Base-by-base conservation (phyloP, 1,140 invertebrate species). In the Olivierus martensii region DNA sequence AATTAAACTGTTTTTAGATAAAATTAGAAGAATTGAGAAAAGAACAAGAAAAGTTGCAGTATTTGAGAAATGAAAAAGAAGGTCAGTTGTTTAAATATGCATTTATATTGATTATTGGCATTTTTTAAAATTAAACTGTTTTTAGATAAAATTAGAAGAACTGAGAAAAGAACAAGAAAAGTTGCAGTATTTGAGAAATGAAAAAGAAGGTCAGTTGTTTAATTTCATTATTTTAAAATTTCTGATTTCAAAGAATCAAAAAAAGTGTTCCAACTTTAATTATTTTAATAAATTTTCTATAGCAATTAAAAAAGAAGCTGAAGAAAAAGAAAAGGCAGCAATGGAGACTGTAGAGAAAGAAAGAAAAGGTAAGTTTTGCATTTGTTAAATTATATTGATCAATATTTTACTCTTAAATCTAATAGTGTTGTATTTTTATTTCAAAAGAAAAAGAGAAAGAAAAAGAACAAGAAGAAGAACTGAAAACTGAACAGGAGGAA, bases 251-350 rank as follows among this genome's bases (percentile, higher is more conserved):
- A 45, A 18, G 19, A n/a, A 5, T 18, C 15, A 18, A 21, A 45
- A 10, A n/a, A n/a, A n/a, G n/a, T n/a, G n/a, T n/a, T n/a, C n/a
- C n/a, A n/a, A n/a, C n/a, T n/a, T n/a, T n/a, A n/a, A n/a, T n/a
- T n/a, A n/a, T n/a, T n/a, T n/a, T n/a, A n/a, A n/a, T n/a, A 21
- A 45, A 45, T 19, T 34, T 37, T 34, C 49, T 35, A 18, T 49
- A 58, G 56, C 69, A 10, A 59, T 83, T 0, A 87, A 90, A 71
- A 75, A 74, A 59, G 70, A 76, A 52, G 76, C 79, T 2, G 87
- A 90, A 70, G 75, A 72, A 77, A 50, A 87, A 91, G 69, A 78
- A 37, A 52, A 52, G 17, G 28, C 45, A 22, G 49, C 22, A 17
- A 36, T 52, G 35, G 41, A 46, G 38, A 35, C 39, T 46, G 28